phyloP scores from a whole-genome alignment of 2,113 vertebrate genomes.

The Corythornis madagascariensis region DNA sequence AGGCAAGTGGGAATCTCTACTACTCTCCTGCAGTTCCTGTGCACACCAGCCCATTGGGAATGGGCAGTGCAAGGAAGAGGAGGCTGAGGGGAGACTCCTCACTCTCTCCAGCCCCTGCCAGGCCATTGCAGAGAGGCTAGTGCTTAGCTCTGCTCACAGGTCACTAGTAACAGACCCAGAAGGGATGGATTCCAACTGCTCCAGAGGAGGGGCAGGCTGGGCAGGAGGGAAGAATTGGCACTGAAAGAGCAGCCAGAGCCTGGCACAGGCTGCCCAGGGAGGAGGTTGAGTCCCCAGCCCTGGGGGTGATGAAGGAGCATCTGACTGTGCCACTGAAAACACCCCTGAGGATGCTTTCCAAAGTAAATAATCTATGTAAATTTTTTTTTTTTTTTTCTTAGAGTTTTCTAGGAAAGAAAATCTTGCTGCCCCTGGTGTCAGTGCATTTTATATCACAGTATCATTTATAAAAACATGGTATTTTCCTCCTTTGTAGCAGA shows the following conservation, averaged over 20 bases:
- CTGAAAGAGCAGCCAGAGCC: no score
- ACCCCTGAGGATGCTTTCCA: neutral
- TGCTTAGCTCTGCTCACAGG: no score
- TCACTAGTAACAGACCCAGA: no score
- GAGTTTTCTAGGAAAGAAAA: neutral
- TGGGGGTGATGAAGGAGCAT: neutral
- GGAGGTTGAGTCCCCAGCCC: no score
- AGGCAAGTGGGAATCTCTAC: neutral
- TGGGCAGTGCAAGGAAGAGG: no score
- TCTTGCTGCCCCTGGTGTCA: neutral
- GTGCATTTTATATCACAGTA: neutral
- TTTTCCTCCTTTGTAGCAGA: neutral
- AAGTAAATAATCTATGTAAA: neutral
- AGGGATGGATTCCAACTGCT: no score
- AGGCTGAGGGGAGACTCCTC: no score
- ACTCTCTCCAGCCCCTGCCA: no score
- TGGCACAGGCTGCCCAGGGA: no score
- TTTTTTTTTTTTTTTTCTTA: neutral
- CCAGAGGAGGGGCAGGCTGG: no score
- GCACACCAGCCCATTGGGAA: neutral
- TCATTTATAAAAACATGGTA: neutral
- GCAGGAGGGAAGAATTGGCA: no score
- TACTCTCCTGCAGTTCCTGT: neutral
- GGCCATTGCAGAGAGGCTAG: no score
- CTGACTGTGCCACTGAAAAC: constrained; percentile 10